Conservation (phyloP, 2,113 vertebrate genomes). For the Mesembrinibis cayennensis region DNA sequence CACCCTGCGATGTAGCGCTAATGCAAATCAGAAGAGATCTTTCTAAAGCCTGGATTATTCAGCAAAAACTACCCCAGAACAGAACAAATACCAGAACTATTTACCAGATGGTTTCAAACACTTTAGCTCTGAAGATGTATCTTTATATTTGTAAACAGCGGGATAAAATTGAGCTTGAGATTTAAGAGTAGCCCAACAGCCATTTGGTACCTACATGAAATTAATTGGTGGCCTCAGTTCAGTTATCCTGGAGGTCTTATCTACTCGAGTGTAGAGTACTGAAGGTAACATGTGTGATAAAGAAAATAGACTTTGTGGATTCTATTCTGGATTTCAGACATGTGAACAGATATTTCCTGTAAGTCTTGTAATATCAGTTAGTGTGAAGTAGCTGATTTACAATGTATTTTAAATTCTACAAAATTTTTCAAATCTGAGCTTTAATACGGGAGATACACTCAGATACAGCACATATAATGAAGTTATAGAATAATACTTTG, state of each 20-base stretch:
- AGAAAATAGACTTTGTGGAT: constrained; percentile 51
- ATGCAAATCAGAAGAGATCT: background rate
- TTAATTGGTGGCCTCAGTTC: constrained; percentile 73
- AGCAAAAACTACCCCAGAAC: background rate
- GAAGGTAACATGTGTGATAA: constrained; percentile 77
- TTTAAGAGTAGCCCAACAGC: background rate
- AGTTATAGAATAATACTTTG: background rate
- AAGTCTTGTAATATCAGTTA: constrained; percentile 52
- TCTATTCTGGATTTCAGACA: constrained; percentile 68
- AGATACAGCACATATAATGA: background rate
- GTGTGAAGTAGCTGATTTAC: constrained; percentile 59
- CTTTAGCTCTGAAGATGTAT: background rate
- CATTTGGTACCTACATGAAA: constrained; percentile 35
- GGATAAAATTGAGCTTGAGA: background rate
- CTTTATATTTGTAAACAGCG: background rate
- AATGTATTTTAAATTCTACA: constrained; percentile 35
- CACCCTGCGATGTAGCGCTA: background rate
- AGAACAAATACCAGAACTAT: background rate
- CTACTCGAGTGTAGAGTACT: constrained; percentile 72
- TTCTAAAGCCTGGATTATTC: background rate
- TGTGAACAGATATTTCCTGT: background rate
- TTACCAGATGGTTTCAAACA: background rate
- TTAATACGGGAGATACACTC: background rate
- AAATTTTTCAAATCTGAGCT: background rate
- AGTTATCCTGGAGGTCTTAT: constrained; percentile 82